These are phyloP conservation scores for Ateles fusciceps DNA, from an alignment of 2,797 vertebrate species.

Conservation along the genomic window DNA sequence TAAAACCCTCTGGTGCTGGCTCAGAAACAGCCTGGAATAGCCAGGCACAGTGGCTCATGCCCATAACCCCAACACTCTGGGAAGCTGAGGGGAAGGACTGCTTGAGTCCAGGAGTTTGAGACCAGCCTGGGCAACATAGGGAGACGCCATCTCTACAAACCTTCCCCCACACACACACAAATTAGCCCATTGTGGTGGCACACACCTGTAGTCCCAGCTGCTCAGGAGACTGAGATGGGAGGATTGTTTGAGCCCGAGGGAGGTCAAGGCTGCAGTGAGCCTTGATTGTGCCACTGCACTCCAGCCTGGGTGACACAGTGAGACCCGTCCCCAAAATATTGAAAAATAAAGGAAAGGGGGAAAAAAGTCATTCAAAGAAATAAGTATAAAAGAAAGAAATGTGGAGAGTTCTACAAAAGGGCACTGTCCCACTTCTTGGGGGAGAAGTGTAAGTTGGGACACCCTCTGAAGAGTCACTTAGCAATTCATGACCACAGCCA, in stretches of 20 bases:
- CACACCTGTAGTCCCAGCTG: not conserved
- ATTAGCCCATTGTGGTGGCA: not conserved
- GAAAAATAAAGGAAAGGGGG: not conserved
- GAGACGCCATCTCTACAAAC: not conserved
- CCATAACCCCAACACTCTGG: not conserved
- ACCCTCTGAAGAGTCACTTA: not conserved
- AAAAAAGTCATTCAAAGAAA: not conserved
- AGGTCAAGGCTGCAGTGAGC: too few relatives aligned
- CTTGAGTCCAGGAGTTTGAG: not conserved
- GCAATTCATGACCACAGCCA: not conserved
- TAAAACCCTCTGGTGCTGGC: not conserved
- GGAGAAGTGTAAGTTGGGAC: fast-evolving
- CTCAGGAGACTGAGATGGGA: not conserved
- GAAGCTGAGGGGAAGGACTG: not conserved
- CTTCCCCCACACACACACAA: not conserved
- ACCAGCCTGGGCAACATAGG: not conserved
- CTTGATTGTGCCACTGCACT: too few relatives aligned
- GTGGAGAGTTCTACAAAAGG: not conserved
- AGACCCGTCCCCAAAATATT: not conserved
- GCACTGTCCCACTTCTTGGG: fast-evolving
- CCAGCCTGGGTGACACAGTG: not conserved
- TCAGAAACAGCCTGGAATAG: not conserved
- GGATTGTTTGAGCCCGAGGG: not conserved
- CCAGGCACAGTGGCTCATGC: not conserved
- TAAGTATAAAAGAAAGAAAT: not conserved